A percentile compares a stretch with the other conserved stretches of the same genome.
phyloP scores from a whole-genome alignment of 2,888 invertebrate species.

The Drosophila mettleri region DNA sequence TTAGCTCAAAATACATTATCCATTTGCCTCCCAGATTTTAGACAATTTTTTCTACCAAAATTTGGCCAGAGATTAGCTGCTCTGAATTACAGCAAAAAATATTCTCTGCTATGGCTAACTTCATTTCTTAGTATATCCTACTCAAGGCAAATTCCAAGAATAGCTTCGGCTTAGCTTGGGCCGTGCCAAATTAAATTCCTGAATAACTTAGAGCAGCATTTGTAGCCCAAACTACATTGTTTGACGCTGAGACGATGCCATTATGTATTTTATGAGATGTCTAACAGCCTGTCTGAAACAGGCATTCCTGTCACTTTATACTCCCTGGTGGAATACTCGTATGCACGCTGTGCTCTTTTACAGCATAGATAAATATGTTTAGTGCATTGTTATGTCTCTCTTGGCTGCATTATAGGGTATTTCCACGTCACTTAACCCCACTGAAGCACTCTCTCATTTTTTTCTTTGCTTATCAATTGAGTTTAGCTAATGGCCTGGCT shows the following conservation, averaged over 20 bases:
- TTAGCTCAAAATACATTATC: background rate
- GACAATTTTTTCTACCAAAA: background rate
- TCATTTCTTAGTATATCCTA: background rate
- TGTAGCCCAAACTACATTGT: background rate
- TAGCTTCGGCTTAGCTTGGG: background rate
- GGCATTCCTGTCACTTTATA: background rate
- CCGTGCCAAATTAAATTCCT: conserved; percentile 3
- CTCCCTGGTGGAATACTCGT: too few relatives aligned
- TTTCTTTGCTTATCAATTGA: conserved; percentile 14
- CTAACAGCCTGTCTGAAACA: background rate
- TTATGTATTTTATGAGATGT: background rate
- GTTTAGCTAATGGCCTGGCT: conserved; percentile 10
- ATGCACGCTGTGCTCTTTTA: background rate
- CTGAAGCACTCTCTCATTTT: background rate
- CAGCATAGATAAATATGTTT: background rate
- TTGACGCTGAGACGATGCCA: background rate
- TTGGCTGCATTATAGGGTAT: background rate
- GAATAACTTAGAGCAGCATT: background rate
- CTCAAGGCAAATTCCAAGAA: conserved; percentile 8
- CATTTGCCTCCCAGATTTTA: background rate
- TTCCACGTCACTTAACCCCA: background rate
- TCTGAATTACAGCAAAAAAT: background rate
- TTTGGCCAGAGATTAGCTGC: background rate
- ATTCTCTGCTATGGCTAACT: background rate
- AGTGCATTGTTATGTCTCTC: background rate